Evolutionary conservation across 1,140 invertebrate genomes (phyloP).

Genomic region (Agrilus planipennis): DNA sequence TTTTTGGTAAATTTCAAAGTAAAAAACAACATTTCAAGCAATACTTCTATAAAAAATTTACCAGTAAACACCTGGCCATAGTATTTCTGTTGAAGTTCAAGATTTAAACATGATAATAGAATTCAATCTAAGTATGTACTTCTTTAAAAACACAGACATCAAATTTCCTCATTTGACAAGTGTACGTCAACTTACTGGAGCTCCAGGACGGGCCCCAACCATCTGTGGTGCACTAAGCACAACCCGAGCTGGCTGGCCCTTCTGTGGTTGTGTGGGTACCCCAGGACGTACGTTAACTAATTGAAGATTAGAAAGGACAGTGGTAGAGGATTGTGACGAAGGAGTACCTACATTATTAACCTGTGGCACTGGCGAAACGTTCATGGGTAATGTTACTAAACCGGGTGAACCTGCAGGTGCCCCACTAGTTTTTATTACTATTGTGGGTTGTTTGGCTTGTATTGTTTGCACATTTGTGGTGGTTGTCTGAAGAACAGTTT

Average conservation of each 20-base stretch:
- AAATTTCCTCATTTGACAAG: slow-evolving; percentile 15
- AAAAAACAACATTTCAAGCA: no score
- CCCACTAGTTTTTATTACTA: slow-evolving; percentile 56
- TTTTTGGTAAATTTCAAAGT: no score
- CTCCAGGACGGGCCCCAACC: slow-evolving; percentile 64
- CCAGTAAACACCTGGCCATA: no score
- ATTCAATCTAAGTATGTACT: no score
- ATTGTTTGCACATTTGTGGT: slow-evolving; percentile 40
- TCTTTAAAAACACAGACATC: no score
- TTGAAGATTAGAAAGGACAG: slow-evolving; percentile 59
- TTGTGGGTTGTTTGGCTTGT: slow-evolving; percentile 46
- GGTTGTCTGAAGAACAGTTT: slow-evolving; percentile 35
- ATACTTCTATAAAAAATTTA: no score
- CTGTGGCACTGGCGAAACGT: slow-evolving; percentile 36
- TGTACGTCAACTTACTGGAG: slow-evolving; percentile 52
- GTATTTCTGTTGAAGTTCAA: no score
- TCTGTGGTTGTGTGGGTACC: slow-evolving; percentile 53
- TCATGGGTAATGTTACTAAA: slow-evolving; percentile 58
- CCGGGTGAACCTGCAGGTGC: slow-evolving; percentile 43
- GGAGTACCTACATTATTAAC: slow-evolving; percentile 33
- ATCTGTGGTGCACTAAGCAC: slow-evolving; percentile 70
- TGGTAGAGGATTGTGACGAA: slow-evolving; percentile 39
- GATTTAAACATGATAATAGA: no score
- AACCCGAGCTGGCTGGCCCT: slow-evolving; percentile 59
- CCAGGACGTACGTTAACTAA: slow-evolving; percentile 71